phyloP scores from a whole-genome alignment of 2,888 invertebrate species.

The Oscheius myriophilus region DNA sequence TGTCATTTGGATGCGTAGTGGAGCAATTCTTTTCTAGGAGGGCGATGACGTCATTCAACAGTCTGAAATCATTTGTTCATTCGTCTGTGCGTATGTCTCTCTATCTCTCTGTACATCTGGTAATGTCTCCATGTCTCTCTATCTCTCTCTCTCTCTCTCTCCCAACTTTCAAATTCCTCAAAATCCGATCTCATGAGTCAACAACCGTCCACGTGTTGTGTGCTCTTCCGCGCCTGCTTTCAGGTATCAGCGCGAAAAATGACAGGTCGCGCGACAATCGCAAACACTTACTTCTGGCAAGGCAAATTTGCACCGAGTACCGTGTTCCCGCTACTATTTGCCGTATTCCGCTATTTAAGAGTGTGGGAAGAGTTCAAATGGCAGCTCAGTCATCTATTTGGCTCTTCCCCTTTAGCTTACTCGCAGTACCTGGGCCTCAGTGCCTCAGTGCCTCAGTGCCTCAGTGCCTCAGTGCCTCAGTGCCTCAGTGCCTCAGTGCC shows the following conservation, averaged over 20 bases:
- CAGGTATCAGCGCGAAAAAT: too few species aligned
- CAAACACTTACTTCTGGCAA: slow-evolving; percentile 1
- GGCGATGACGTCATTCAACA: slow-evolving; percentile 47
- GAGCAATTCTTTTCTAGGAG: slow-evolving; percentile 32
- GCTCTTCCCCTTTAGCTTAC: background rate
- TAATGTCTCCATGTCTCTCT: background rate
- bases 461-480: too few species aligned
- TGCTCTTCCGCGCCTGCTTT: background rate
- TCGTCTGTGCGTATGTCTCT: background rate
- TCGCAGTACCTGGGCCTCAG: too few species aligned
- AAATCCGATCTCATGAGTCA: background rate
- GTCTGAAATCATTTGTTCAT: slow-evolving; percentile 23
- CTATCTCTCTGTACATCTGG: background rate
- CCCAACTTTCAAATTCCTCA: background rate
- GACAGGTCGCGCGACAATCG: too few species aligned
- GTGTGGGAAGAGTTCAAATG: background rate
- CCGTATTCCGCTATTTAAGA: slow-evolving; percentile 1
- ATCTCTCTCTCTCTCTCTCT: slow-evolving; percentile 1
- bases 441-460: too few species aligned
- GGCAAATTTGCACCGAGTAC: background rate
- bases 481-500: too few species aligned
- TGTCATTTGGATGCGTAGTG: background rate
- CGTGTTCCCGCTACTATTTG: background rate
- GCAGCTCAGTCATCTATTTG: background rate
- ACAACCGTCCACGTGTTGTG: background rate